Percentiles rank a stretch among this genome's conserved stretches.
phyloP scores from a whole-genome alignment of 2,888 invertebrate genomes.

The Chydorus sphaericus region DNA sequence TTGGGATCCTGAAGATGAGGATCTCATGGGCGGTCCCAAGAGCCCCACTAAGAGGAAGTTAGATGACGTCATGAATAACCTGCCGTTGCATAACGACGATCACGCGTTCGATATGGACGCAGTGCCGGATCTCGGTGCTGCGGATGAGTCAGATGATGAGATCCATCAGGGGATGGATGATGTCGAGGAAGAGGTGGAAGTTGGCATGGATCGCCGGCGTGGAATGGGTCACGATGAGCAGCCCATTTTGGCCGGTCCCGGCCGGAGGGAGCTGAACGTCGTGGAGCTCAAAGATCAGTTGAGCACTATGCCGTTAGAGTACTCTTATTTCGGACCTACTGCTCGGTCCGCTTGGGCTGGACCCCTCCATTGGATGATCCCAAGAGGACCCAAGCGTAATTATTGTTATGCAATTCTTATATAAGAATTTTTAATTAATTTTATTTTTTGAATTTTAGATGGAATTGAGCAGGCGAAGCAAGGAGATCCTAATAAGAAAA shows the following conservation, averaged over 20 bases:
- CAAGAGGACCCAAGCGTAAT: neutral
- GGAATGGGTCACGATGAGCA: neutral
- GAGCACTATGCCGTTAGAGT: conserved; percentile 42
- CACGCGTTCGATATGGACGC: conserved; percentile 46
- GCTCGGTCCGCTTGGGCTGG: conserved; percentile 55
- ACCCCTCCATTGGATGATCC: conserved; percentile 55
- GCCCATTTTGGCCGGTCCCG: neutral
- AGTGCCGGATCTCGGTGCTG: conserved; percentile 26
- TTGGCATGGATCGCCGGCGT: conserved; percentile 21
- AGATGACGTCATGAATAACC: conserved; percentile 14
- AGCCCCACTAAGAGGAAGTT: conserved; percentile 33
- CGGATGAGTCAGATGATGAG: conserved; percentile 15
- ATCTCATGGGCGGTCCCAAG: neutral
- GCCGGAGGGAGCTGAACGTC: conserved; percentile 27
- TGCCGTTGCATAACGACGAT: conserved; percentile 24
- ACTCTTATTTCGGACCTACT: conserved; percentile 47
- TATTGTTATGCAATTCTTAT: too few species aligned
- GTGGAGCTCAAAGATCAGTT: conserved; percentile 42
- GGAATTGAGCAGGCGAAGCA: neutral
- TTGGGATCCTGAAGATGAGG: conserved; percentile 32
- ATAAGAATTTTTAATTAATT: too few species aligned
- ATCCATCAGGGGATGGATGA: conserved; percentile 27
- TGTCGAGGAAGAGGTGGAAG: conserved; percentile 31
- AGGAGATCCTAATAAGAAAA: conserved; percentile 8
- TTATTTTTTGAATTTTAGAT: neutral